Base-by-base conservation (phyloP, 1,140 invertebrate genomes). In the Diachasmimorpha longicaudata region DNA sequence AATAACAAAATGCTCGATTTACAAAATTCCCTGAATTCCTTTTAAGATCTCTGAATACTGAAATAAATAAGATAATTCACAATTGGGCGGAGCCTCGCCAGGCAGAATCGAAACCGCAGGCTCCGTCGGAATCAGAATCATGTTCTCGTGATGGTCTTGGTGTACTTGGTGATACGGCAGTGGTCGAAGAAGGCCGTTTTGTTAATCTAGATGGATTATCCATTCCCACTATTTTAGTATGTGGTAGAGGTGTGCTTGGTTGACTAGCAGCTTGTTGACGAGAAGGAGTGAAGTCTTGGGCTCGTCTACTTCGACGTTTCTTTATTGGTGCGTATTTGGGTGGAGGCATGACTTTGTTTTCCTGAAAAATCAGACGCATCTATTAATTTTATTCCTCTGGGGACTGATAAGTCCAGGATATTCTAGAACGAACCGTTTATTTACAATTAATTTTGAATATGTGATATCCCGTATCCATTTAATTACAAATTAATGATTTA, bases 51-150 rank as follows among this genome's bases (percentile, higher is more conserved):
- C 10, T 9, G 31, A 25, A 63, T 25, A 19, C 58, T n/a, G 58
- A 1, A 63, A 63, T 63, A 52, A 66, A 66, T 36, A 36, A 36
- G 4, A 31, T 66, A 37, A 37, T 44, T 84, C 81, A 88, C 19
- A 88, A 75, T 72, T 87, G 85, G 0, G 84, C 86, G 2, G 86
- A 86, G 48, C 85, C 88, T 58, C 86, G 83, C 94, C 94, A 95
- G 44, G 92, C 91, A 0, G 93, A 92, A 80, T 94, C 94, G 82
- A 95, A 95, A 1, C 94, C 94, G 81, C 91, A 94, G n/a, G 94
- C 94, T n/a, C 92, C 93, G 80, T 95, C 94, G 0, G 94, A 95
- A 82, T 94, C 93, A 0, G 94, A 94, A 79, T 95, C 94, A n/a
- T 23, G 78, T 91, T 90, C 77, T 81, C 82, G 36, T 81, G 58